Evolutionary conservation across 2,888 invertebrate genomes (phyloP).

Genomic region (Drosophila kanekoi): DNA sequence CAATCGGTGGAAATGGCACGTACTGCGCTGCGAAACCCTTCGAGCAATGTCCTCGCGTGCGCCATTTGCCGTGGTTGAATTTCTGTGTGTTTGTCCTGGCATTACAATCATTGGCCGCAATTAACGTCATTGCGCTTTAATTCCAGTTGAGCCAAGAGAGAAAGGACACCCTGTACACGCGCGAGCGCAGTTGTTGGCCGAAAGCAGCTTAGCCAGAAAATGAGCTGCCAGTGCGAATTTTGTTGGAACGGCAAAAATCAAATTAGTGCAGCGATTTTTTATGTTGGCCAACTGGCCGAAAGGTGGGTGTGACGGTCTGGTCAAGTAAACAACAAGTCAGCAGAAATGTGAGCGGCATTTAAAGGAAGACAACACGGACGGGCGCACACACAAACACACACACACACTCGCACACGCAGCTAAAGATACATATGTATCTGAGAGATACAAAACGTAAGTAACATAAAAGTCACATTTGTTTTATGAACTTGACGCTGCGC

Average conservation of each 20-base stretch:
- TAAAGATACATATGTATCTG: slow-evolving; percentile 31
- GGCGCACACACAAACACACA: neutral
- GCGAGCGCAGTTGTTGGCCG: neutral
- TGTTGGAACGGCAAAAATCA: slow-evolving; percentile 55
- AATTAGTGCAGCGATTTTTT: slow-evolving; percentile 75
- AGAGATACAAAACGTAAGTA: slow-evolving; percentile 47
- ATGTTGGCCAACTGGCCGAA: slow-evolving; percentile 33
- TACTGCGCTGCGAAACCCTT: slow-evolving; percentile 40
- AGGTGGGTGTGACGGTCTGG: slow-evolving; percentile 6
- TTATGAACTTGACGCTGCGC: slow-evolving; percentile 50
- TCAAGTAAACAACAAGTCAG: slow-evolving; percentile 66
- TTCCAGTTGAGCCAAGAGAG: neutral
- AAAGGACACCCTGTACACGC: slow-evolving; percentile 43
- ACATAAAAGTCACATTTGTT: slow-evolving; percentile 67
- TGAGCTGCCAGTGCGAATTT: slow-evolving; percentile 36
- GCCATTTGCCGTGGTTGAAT: neutral
- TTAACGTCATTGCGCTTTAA: slow-evolving; percentile 56
- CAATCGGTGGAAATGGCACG: slow-evolving; percentile 65
- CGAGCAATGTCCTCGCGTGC: slow-evolving; percentile 40
- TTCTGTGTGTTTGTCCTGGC: slow-evolving; percentile 8
- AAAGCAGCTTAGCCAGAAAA: slow-evolving; percentile 10
- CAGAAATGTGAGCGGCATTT: slow-evolving; percentile 60
- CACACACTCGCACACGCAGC: neutral
- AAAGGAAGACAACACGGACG: slow-evolving; percentile 12
- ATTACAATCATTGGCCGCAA: slow-evolving; percentile 51